phyloP scores from a whole-genome alignment of 2,113 vertebrate species.

The Dromiciops gliroides region DNA sequence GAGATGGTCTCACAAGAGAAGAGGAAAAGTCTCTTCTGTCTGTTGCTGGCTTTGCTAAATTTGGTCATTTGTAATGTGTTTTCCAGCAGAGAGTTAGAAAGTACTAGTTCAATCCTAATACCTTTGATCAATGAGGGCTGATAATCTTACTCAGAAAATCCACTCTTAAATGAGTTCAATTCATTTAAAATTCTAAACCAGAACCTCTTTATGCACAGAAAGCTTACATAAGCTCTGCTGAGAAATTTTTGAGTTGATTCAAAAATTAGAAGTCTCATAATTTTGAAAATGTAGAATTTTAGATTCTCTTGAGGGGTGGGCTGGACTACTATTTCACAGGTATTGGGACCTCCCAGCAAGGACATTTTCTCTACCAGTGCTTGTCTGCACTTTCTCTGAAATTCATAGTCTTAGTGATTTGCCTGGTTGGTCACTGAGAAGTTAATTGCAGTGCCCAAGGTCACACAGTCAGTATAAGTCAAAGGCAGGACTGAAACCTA shows the following conservation, averaged over 20 bases:
- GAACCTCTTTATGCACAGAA: background rate
- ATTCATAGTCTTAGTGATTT: background rate
- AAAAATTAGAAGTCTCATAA: background rate
- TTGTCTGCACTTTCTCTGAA: background rate
- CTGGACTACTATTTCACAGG: background rate
- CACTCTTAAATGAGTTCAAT: background rate
- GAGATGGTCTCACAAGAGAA: background rate
- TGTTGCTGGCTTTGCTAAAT: background rate
- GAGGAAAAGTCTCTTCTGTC: background rate
- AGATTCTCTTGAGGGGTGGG: background rate
- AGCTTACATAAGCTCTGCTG: background rate
- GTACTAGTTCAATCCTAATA: background rate
- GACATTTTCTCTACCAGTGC: background rate
- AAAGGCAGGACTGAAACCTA: background rate
- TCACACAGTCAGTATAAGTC: background rate
- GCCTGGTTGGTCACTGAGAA: background rate
- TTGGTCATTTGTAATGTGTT: background rate
- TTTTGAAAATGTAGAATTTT: background rate
- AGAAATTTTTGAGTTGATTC: background rate
- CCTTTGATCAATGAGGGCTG: background rate
- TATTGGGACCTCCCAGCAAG: background rate
- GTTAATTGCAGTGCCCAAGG: background rate
- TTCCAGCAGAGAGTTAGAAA: background rate
- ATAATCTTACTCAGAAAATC: background rate
- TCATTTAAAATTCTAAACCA: background rate